Percentiles rank a stretch among this genome's conserved stretches.
Conservation (phyloP, 2,113 vertebrate species). For the Leucopsar rothschildi region DNA sequence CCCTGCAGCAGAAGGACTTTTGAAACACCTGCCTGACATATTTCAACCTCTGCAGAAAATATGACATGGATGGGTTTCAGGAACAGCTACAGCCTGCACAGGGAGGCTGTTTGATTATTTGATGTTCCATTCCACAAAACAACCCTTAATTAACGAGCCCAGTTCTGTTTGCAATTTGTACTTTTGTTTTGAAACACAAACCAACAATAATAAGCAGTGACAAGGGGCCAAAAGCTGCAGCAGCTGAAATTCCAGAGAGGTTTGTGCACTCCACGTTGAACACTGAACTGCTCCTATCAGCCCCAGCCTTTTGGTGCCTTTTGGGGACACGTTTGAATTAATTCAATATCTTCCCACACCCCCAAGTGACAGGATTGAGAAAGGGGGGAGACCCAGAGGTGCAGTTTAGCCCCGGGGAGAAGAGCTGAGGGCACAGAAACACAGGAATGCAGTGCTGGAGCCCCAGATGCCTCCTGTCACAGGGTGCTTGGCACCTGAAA, state of each 20-base stretch:
- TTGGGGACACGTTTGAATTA: not conserved
- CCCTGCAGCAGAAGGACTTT: slow-evolving; percentile 73
- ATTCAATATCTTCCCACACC: not conserved
- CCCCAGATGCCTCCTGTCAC: not conserved
- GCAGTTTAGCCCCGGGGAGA: not conserved
- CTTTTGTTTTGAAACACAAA: not conserved
- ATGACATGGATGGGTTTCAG: not conserved
- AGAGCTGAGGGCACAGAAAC: not conserved
- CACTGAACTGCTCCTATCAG: not conserved
- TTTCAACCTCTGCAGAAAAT: slow-evolving; percentile 61
- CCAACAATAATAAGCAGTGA: not conserved
- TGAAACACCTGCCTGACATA: slow-evolving; percentile 79
- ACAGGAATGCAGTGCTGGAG: not conserved
- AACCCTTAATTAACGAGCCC: not conserved
- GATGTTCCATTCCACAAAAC: slow-evolving; percentile 6
- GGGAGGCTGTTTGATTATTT: not conserved
- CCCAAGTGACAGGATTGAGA: not conserved
- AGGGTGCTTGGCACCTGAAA: not conserved
- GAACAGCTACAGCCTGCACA: slow-evolving; percentile 20
- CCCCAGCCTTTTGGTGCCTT: not conserved
- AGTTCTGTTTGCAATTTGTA: not conserved
- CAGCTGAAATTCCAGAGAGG: not conserved
- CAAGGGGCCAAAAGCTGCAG: not conserved
- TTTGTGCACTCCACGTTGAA: not conserved
- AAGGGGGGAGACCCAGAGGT: not conserved